Percentiles rank a stretch among this genome's conserved stretches.
Evolutionary conservation across 2,797 vertebrate species (phyloP).

Genomic region (Chloroceryle inda): DNA sequence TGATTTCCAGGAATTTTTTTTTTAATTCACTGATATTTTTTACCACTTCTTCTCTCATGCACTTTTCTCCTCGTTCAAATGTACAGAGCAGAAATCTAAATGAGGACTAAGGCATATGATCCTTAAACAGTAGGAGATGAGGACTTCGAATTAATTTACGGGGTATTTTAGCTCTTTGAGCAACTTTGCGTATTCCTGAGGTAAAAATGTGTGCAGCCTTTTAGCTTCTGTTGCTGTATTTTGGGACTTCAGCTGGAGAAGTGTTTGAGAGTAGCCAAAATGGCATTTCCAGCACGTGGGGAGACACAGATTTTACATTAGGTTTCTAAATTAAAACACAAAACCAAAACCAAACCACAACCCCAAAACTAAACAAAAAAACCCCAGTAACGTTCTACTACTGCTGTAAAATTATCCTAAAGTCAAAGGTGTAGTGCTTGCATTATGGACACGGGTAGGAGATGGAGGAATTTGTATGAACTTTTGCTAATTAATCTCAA

Average conservation of each 20-base stretch:
- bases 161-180: not conserved
- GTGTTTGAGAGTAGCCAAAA: not conserved
- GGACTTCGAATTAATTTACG: not conserved
- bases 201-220: not conserved
- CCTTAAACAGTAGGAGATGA: not conserved
- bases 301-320: conserved; percentile 13
- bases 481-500: conserved; percentile 14
- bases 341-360: too few species aligned
- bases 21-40: not conserved
- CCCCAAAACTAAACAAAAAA: not conserved
- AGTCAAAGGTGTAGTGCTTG: not conserved
- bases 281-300: not conserved
- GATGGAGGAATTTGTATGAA: not conserved
- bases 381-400: not conserved
- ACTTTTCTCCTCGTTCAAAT: not conserved
- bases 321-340: conserved; percentile 23
- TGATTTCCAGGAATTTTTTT: conserved; percentile 51
- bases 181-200: not conserved
- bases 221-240: not conserved
- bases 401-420: conserved; percentile 9
- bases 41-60: not conserved
- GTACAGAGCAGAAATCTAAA: not conserved
- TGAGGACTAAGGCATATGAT: not conserved
- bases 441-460: not conserved
- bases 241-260: not conserved